A percentile compares a stretch with the other conserved stretches of the same genome.
phyloP scores from a whole-genome alignment of 2,888 invertebrate species.

The Meandrusa payeni region DNA sequence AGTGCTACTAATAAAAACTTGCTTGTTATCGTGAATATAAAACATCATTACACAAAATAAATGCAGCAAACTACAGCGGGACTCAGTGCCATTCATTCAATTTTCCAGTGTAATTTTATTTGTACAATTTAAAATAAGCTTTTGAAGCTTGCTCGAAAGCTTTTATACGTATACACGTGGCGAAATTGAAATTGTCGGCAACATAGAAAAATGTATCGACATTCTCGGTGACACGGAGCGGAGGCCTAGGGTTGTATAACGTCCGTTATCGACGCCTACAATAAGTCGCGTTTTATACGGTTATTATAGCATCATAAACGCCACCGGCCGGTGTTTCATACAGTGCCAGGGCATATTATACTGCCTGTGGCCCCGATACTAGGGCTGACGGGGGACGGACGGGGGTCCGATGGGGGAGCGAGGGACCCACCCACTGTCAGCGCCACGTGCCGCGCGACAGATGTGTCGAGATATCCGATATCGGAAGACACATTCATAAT shows the following conservation, averaged over 20 bases:
- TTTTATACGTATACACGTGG: slow-evolving; percentile 25
- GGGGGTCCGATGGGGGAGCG: slow-evolving; percentile 27
- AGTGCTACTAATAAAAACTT: slow-evolving; percentile 77
- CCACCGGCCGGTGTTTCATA: slow-evolving; percentile 79
- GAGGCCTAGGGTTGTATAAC: slow-evolving; percentile 67
- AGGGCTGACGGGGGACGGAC: slow-evolving; percentile 35
- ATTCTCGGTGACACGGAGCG: slow-evolving; percentile 46
- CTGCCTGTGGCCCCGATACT: slow-evolving; percentile 62
- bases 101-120: slow-evolving; percentile 31
- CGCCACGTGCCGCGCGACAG: slow-evolving; percentile 74
- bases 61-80: slow-evolving; percentile 38
- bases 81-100: slow-evolving; percentile 41
- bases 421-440: slow-evolving; percentile 62
- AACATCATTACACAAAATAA: slow-evolving; percentile 56
- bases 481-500: slow-evolving; percentile 79
- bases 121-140: slow-evolving; percentile 26
- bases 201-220: slow-evolving; percentile 46
- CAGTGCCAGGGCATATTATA: slow-evolving; percentile 76
- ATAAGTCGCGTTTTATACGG: slow-evolving; percentile 80
- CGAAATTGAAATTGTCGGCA: slow-evolving; percentile 10
- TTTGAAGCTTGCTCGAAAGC: slow-evolving; percentile 11
- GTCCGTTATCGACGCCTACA: slow-evolving; percentile 77
- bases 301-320: slow-evolving; percentile 80
- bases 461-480: slow-evolving; percentile 79
- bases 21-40: slow-evolving; percentile 61